Percentiles rank a stretch among this genome's conserved stretches.
These are phyloP conservation scores for Sceloporus tristichus DNA, from an alignment of 2,113 vertebrate species.

Conservation along the genomic window DNA sequence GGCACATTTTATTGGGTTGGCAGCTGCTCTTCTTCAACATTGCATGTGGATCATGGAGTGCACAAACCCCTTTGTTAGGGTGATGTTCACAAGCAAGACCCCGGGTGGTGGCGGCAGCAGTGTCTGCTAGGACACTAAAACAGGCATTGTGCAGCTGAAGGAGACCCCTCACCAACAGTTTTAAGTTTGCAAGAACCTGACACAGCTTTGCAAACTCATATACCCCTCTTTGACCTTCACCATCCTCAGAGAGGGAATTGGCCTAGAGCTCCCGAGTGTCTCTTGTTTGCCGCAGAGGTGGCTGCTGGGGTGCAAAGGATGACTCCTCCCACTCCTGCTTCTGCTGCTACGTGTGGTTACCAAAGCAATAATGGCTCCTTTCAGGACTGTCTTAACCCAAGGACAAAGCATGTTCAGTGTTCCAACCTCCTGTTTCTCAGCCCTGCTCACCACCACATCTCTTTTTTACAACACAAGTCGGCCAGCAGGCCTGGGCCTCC, in stretches of 20 bases:
- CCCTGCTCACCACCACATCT: too few relatives aligned
- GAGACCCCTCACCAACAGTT: too few relatives aligned
- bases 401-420: background rate
- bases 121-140: background rate
- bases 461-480: too few relatives aligned
- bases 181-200: too few relatives aligned
- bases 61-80: too few relatives aligned
- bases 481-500: background rate
- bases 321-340: too few relatives aligned
- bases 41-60: too few relatives aligned
- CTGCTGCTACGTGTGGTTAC: background rate
- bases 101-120: background rate
- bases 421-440: background rate
- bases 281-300: background rate
- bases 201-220: background rate
- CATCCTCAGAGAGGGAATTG: background rate
- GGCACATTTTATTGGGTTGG: background rate
- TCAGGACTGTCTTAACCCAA: background rate
- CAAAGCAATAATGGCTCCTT: background rate
- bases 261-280: too few relatives aligned
- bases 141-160: background rate
- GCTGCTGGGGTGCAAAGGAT: too few relatives aligned
- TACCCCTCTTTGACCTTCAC: background rate
- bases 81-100: background rate
- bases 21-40: background rate